Conservation (phyloP, 2,113 vertebrate genomes). For the Hirundichthys speculiger region DNA sequence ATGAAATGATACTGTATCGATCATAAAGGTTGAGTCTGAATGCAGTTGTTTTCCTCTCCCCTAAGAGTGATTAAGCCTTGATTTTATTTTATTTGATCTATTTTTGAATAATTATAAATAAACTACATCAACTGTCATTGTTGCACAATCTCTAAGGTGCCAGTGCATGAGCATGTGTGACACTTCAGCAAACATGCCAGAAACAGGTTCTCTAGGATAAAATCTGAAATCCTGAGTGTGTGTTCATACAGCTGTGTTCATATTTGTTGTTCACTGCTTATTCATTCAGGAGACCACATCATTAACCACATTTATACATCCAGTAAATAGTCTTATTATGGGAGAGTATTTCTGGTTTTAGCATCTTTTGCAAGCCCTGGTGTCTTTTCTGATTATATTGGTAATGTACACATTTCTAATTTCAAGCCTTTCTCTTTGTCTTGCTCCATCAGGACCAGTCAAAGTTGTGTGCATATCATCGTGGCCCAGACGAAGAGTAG, state of each 20-base stretch:
- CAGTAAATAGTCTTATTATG: slow-evolving; percentile 45
- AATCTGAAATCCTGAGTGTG: slow-evolving; percentile 27
- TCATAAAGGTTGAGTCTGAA: slow-evolving; percentile 2
- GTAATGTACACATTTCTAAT: neutral
- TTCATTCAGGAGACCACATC: slow-evolving; percentile 60
- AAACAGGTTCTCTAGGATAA: slow-evolving; percentile 36
- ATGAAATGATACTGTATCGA: neutral
- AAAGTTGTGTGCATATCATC: slow-evolving; percentile 96
- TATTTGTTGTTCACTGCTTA: slow-evolving; percentile 54
- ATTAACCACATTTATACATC: slow-evolving; percentile 60
- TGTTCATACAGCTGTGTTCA: slow-evolving; percentile 38
- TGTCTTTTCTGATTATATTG: neutral
- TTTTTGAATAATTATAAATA: slow-evolving; percentile 3
- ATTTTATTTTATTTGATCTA: neutral
- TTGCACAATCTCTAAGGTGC: neutral
- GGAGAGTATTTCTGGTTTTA: slow-evolving; percentile 2
- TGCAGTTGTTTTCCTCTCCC: neutral
- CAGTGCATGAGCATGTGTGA: neutral
- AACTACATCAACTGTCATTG: slow-evolving; percentile 3
- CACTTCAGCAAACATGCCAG: slow-evolving; percentile 9
- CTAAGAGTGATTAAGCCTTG: no score
- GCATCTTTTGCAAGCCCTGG: neutral
- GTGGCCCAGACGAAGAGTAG: slow-evolving; percentile 95
- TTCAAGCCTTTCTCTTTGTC: slow-evolving; percentile 14
- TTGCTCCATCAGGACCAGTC: slow-evolving; percentile 86